Evolutionary conservation across 2,113 vertebrate genomes (phyloP).

Genomic region (Tetrax tetrax): DNA sequence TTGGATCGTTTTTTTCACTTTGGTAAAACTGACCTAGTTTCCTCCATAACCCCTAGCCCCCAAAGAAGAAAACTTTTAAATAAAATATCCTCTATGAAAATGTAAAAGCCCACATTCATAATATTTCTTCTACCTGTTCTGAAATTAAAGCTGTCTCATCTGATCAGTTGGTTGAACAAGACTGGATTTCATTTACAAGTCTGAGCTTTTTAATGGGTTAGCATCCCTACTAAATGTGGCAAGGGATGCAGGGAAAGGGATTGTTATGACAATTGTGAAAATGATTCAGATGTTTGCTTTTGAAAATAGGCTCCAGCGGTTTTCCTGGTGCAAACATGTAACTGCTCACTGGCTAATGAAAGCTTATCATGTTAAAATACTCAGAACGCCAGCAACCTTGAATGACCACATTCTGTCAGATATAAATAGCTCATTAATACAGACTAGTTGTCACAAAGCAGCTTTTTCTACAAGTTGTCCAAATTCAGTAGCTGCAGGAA

Average conservation of each 20-base stretch:
- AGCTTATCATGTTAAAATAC: slow-evolving; percentile 40
- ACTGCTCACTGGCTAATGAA: slow-evolving; percentile 31
- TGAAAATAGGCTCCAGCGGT: slow-evolving; percentile 13
- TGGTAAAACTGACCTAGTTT: slow-evolving; percentile 69
- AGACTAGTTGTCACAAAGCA: slow-evolving; percentile 27
- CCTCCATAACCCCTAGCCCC: neutral
- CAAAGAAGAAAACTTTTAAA: slow-evolving; percentile 45
- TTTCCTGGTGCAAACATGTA: slow-evolving; percentile 37
- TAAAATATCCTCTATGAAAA: slow-evolving; percentile 43
- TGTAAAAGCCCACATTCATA: slow-evolving; percentile 3
- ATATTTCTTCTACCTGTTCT: slow-evolving; percentile 23
- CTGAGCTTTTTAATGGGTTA: slow-evolving; percentile 45
- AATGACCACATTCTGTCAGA: slow-evolving; percentile 29
- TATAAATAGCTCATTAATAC: slow-evolving; percentile 58
- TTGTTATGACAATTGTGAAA: slow-evolving; percentile 47
- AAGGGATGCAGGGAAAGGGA: neutral
- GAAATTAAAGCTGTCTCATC: slow-evolving; percentile 58
- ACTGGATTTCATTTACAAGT: slow-evolving; percentile 50
- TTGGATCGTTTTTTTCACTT: neutral
- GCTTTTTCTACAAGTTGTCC: neutral
- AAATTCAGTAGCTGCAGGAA: slow-evolving; percentile 34
- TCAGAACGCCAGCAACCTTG: slow-evolving; percentile 40
- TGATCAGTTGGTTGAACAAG: slow-evolving; percentile 55
- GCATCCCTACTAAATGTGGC: neutral
- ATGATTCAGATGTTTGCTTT: slow-evolving; percentile 60